Evolutionary conservation across 2,797 vertebrate species (phyloP).

Genomic region (Acanthopagrus latus): DNA sequence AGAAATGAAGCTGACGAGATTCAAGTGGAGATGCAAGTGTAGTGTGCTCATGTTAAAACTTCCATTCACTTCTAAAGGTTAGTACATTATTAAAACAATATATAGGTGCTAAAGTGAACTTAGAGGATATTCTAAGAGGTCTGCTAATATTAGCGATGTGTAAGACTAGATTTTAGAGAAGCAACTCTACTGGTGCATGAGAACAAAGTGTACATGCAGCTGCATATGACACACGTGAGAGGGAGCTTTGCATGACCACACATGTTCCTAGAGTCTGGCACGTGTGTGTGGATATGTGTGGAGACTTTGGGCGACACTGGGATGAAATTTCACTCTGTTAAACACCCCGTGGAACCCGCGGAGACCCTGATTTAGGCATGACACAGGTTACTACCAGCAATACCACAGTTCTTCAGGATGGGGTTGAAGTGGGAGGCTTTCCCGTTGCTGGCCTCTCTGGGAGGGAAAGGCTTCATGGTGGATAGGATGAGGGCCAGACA

Average conservation of each 20-base stretch:
- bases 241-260: conserved; percentile 11
- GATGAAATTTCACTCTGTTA: conserved; percentile 85
- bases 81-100: conserved; percentile 53
- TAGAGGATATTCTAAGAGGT: conserved; percentile 34
- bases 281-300: not conserved
- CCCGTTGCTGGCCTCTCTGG: conserved; percentile 85
- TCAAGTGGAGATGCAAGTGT: conserved; percentile 41
- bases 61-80: conserved; percentile 45
- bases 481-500: conserved; percentile 98
- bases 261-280: conserved; percentile 3
- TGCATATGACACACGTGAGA: conserved; percentile 17
- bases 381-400: conserved; percentile 88
- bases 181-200: conserved; percentile 39
- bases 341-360: conserved; percentile 85
- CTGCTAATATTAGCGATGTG: conserved; percentile 36
- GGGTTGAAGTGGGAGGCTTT: conserved; percentile 89
- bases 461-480: conserved; percentile 98
- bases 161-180: conserved; percentile 58
- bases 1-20: conserved; percentile 18
- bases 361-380: conserved; percentile 87
- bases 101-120: conserved; percentile 32
- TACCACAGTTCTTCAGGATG: conserved; percentile 94
- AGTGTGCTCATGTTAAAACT: conserved; percentile 41
- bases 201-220: conserved; percentile 25
- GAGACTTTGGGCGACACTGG: conserved; percentile 27